These are phyloP conservation scores for Hesperia comma DNA, from an alignment of 2,888 invertebrate genomes.

Conservation along the genomic window DNA sequence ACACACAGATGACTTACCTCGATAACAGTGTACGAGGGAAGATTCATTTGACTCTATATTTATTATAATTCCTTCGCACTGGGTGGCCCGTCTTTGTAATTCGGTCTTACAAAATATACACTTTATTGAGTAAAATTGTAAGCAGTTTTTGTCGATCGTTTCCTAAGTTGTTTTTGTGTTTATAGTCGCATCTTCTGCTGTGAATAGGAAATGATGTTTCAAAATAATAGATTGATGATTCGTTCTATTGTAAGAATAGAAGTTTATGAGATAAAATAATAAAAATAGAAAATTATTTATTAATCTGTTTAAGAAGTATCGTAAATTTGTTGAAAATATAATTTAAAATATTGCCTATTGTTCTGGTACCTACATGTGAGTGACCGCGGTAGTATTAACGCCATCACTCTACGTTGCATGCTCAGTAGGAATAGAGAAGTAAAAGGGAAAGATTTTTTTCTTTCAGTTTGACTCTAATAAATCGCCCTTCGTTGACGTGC, in stretches of 20 bases:
- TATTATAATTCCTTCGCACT: conserved; percentile 53
- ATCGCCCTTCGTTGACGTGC: background rate
- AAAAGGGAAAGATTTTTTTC: no score
- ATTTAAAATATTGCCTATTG: no score
- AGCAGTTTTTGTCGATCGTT: no score
- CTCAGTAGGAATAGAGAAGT: no score
- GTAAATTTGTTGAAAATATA: no score
- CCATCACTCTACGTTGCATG: no score
- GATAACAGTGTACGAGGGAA: conserved; percentile 20
- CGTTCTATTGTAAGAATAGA: no score
- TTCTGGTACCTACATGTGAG: no score
- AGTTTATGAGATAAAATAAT: no score
- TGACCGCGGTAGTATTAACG: no score
- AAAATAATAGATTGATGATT: background rate
- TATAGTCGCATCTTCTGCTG: background rate
- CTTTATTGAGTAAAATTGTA: conserved; percentile 35
- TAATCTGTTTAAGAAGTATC: no score
- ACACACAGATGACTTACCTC: conserved; percentile 20
- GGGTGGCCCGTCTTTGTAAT: conserved; percentile 57
- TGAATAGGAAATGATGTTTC: background rate
- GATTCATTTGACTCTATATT: conserved; percentile 28
- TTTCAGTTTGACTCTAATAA: background rate
- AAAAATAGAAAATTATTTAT: no score
- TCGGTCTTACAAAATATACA: conserved; percentile 48
- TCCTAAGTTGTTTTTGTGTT: background rate